Evolutionary conservation across 2,888 invertebrate species (phyloP).

Genomic region (Steinernema hermaphroditum): DNA sequence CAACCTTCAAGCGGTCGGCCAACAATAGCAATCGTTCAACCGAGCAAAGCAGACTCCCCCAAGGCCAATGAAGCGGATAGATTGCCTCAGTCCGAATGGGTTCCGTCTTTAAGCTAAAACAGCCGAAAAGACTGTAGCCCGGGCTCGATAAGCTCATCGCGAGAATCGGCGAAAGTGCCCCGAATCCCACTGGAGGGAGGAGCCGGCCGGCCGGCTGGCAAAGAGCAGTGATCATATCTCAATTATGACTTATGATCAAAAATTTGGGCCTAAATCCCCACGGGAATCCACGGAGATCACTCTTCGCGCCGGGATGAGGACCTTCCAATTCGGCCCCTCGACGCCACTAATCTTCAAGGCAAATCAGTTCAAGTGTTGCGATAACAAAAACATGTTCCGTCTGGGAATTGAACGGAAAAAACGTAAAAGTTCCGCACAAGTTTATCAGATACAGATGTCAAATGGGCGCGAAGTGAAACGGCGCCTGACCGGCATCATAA

Average conservation of each 20-base stretch:
- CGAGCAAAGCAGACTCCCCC: background rate
- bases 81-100: background rate
- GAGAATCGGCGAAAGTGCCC: background rate
- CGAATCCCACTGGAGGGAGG: background rate
- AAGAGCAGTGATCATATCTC: background rate
- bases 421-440: background rate
- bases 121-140: background rate
- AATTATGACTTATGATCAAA: slow-evolving; percentile 21
- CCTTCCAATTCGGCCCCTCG: background rate
- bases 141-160: no score
- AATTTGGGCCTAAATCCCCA: slow-evolving; percentile 7
- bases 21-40: background rate
- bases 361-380: slow-evolving; percentile 31
- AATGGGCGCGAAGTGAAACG: slow-evolving; percentile 17
- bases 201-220: no score
- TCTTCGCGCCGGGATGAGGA: background rate
- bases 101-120: background rate
- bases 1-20: slow-evolving; percentile 3
- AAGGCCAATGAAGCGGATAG: background rate
- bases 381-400: slow-evolving; percentile 28
- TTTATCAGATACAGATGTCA: slow-evolving; percentile 5
- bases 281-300: background rate
- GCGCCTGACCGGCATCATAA: slow-evolving; percentile 3
- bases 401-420: slow-evolving; percentile 10
- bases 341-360: slow-evolving; percentile 12